phyloP scores from a whole-genome alignment of 2,797 vertebrate genomes.

The Clarias laeviceps region DNA sequence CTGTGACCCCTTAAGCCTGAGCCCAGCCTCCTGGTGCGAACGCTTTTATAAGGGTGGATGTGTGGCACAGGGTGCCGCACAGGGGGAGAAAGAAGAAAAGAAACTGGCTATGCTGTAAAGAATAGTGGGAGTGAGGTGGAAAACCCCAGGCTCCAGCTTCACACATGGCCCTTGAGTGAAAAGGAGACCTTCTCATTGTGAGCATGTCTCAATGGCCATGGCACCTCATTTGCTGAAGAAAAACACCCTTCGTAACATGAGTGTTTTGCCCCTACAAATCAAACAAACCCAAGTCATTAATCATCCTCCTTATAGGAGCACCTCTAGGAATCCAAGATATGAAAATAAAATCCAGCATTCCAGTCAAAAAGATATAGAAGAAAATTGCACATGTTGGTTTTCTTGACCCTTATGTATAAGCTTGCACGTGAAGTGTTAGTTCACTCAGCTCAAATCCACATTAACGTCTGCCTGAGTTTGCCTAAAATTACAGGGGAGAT shows the following conservation, averaged over 20 bases:
- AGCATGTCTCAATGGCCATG: constrained; percentile 53
- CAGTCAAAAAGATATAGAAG: not conserved
- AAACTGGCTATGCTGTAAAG: constrained; percentile 25
- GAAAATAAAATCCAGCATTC: not conserved
- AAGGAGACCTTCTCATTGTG: constrained; percentile 52
- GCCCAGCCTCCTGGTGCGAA: constrained; percentile 73
- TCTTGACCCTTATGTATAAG: constrained; percentile 1
- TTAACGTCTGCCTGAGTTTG: constrained; percentile 22
- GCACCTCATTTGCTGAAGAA: constrained; percentile 58
- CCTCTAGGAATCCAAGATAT: constrained; percentile 18
- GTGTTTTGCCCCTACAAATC: constrained; percentile 48
- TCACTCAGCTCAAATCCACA: constrained; percentile 17
- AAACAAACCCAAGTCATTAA: constrained; percentile 54
- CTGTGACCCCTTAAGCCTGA: constrained; percentile 78
- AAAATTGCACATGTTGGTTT: not conserved
- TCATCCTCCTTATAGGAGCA: constrained; percentile 49
- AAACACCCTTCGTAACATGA: constrained; percentile 50
- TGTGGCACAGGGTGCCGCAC: constrained; percentile 52
- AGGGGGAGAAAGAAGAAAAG: constrained; percentile 45
- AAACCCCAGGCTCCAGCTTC: constrained; percentile 55
- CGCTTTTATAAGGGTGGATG: constrained; percentile 62
- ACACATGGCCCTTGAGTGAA: constrained; percentile 58
- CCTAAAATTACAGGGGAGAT: constrained; percentile 42
- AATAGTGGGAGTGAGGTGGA: constrained; percentile 53
- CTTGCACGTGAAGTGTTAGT: constrained; percentile 1